Evolutionary conservation across 1,140 invertebrate genomes (phyloP).

Genomic region (Brachionus koreanus): DNA sequence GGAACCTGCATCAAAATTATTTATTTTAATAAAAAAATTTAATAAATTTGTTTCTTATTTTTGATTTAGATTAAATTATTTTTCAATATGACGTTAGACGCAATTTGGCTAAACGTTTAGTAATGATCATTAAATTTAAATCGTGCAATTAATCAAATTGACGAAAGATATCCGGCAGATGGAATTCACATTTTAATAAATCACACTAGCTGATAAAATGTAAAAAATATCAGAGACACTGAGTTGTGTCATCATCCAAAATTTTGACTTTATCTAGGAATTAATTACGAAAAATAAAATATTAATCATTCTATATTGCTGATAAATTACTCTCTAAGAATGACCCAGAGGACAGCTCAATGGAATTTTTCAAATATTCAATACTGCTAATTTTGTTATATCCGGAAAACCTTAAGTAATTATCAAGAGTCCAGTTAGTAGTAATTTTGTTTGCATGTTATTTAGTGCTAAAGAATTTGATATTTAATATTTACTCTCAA

Average conservation of each 20-base stretch:
- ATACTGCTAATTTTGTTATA: neutral
- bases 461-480: conserved; percentile 20
- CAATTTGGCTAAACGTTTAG: neutral
- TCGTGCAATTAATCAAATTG: neutral
- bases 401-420: neutral
- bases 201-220: neutral
- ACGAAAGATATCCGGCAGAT: neutral
- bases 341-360: neutral
- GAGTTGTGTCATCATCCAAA: neutral
- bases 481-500: neutral
- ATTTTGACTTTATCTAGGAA: neutral
- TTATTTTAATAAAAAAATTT: no score
- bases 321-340: neutral
- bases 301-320: neutral
- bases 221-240: neutral
- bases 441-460: conserved; percentile 22
- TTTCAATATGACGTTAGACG: neutral
- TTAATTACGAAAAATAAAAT: neutral
- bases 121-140: neutral
- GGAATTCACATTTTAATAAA: neutral
- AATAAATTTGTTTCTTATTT: no score
- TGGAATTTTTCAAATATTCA: neutral
- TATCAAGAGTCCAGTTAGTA: conserved; percentile 40
- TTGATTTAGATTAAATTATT: neutral
- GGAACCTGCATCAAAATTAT: no score